phyloP scores from a whole-genome alignment of 2,797 vertebrate species.

The Buceros bicornis region DNA sequence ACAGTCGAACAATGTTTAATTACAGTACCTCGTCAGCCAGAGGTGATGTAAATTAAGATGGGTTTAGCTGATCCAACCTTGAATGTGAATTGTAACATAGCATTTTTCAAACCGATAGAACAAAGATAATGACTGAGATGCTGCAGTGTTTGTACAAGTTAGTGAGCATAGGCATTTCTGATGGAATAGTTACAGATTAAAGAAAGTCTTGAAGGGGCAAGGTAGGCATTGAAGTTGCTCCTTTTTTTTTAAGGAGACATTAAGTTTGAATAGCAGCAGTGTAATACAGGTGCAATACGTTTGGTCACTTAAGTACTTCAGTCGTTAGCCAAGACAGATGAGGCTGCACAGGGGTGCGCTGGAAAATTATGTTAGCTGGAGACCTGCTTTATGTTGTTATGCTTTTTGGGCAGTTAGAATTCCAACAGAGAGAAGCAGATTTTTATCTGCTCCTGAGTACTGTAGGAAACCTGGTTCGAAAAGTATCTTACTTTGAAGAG shows the following conservation, averaged over 20 bases:
- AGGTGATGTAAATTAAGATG: neutral
- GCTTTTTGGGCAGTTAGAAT: neutral
- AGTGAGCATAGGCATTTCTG: neutral
- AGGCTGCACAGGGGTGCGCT: neutral
- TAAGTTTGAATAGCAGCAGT: neutral
- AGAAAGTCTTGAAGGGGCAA: neutral
- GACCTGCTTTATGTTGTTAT: neutral
- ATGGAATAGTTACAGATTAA: neutral
- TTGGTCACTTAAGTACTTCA: neutral
- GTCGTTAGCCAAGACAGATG: neutral
- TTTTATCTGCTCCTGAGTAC: neutral
- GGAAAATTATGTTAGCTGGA: neutral
- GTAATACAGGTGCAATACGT: neutral
- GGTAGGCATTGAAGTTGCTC: neutral
- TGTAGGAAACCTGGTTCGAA: neutral
- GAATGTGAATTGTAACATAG: neutral
- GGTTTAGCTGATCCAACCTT: neutral
- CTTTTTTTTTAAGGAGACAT: neutral
- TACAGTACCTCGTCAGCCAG: neutral
- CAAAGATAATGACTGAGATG: neutral
- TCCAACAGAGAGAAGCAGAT: neutral
- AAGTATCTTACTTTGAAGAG: neutral
- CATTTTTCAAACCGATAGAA: neutral
- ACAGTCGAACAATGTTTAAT: rapidly evolving
- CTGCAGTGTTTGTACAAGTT: neutral